A percentile compares a stretch with the other conserved stretches of the same genome.
phyloP scores from a whole-genome alignment of 2,797 vertebrate genomes.

The Cossypha polioptera region DNA sequence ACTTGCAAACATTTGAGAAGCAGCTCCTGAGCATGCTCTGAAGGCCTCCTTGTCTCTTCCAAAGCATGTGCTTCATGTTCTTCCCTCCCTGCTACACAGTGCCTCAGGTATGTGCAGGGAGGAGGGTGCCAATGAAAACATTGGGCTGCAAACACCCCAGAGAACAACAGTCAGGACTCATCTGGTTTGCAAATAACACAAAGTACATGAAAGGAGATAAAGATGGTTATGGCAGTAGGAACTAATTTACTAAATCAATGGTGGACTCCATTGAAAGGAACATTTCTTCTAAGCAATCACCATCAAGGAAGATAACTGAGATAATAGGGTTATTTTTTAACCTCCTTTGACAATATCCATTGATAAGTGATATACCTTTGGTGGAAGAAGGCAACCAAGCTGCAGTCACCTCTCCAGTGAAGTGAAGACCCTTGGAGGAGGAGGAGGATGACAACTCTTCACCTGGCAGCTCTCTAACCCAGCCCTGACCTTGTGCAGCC shows the following conservation, averaged over 20 bases:
- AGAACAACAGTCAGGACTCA: neutral
- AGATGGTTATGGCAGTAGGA: neutral
- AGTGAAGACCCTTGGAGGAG: neutral
- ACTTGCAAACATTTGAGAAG: neutral
- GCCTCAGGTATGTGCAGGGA: rapidly evolving
- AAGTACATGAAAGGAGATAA: neutral
- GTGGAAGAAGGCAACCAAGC: neutral
- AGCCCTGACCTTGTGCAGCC: rapidly evolving
- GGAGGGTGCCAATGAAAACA: neutral
- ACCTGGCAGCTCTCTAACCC: rapidly evolving
- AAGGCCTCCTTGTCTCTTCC: neutral
- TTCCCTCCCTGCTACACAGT: rapidly evolving
- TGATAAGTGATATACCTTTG: neutral
- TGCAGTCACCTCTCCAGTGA: neutral
- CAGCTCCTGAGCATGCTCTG: neutral
- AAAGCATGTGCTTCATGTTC: rapidly evolving
- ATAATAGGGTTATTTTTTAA: neutral
- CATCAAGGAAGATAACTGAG: neutral
- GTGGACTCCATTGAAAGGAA: neutral
- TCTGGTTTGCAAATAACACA: neutral
- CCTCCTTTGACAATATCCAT: neutral
- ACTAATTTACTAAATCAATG: neutral
- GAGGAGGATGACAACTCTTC: neutral
- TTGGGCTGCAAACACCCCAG: neutral
- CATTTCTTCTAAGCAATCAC: neutral